Conservation (phyloP, 2,797 vertebrate genomes). For the Momotus momota region DNA sequence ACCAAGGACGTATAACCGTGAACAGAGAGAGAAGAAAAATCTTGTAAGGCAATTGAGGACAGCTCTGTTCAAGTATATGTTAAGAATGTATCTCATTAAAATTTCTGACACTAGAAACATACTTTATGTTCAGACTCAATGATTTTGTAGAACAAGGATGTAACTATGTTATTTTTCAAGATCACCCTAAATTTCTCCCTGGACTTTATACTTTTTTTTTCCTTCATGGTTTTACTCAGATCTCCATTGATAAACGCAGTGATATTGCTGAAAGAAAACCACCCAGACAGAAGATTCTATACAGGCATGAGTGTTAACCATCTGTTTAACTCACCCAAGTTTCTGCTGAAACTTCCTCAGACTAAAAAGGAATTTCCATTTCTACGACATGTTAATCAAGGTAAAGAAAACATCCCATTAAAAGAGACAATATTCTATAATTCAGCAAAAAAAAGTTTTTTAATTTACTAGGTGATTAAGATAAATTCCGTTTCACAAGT, state of each 20-base stretch:
- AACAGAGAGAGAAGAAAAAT: background rate
- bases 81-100: background rate
- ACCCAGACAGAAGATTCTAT: background rate
- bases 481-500: background rate
- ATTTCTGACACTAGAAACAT: background rate
- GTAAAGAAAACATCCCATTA: background rate
- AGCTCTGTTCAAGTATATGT: background rate
- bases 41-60: background rate
- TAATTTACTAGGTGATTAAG: background rate
- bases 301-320: background rate
- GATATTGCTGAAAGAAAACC: background rate
- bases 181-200: background rate
- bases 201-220: background rate
- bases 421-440: background rate
- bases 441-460: background rate
- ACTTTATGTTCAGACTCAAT: background rate
- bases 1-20: fast-evolving
- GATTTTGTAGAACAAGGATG: background rate
- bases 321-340: background rate
- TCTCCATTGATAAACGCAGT: background rate
- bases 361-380: background rate
- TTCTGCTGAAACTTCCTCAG: background rate
- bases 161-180: background rate
- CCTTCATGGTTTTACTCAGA: background rate
- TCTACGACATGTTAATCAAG: background rate